Percentiles rank a stretch among this genome's conserved stretches.
These are phyloP conservation scores for Trichonephila clavata DNA, from an alignment of 1,140 invertebrate genomes.

Conservation along the genomic window DNA sequence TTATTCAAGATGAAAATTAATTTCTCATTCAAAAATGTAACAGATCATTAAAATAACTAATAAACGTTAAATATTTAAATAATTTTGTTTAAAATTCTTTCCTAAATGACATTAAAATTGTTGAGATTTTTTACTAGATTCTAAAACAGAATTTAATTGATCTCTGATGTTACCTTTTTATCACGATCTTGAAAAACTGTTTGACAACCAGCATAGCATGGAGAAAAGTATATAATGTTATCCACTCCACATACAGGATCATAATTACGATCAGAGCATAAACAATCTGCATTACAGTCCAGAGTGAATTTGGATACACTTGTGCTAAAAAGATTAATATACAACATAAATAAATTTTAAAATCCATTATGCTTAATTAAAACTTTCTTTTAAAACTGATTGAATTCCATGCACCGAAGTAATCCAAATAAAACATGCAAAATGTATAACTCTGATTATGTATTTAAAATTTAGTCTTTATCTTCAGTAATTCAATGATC, in stretches of 20 bases:
- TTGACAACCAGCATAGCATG: conserved; percentile 78
- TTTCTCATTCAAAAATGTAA: too few relatives aligned
- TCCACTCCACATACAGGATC: conserved; percentile 81
- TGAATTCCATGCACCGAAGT: neutral
- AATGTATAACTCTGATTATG: too few relatives aligned
- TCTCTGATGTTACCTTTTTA: conserved; percentile 41
- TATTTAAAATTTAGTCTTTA: too few relatives aligned
- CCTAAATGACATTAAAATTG: too few relatives aligned
- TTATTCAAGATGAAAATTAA: too few relatives aligned
- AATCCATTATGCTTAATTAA: neutral
- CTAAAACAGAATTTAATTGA: neutral
- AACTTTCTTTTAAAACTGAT: neutral
- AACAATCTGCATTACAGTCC: conserved; percentile 85
- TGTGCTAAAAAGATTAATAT: conserved; percentile 29
- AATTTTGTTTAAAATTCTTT: too few relatives aligned
- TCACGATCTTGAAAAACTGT: conserved; percentile 49
- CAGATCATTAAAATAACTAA: too few relatives aligned
- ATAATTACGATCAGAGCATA: conserved; percentile 78
- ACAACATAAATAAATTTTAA: neutral
- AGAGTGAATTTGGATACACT: conserved; percentile 29
- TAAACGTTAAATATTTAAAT: too few relatives aligned
- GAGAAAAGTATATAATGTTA: conserved; percentile 80
- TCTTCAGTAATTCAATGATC: too few relatives aligned
- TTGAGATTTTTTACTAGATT: neutral
- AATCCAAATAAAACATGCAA: too few relatives aligned